These are phyloP conservation scores for Tyria jacobaeae DNA, from an alignment of 2,888 invertebrate genomes.

Conservation along the genomic window DNA sequence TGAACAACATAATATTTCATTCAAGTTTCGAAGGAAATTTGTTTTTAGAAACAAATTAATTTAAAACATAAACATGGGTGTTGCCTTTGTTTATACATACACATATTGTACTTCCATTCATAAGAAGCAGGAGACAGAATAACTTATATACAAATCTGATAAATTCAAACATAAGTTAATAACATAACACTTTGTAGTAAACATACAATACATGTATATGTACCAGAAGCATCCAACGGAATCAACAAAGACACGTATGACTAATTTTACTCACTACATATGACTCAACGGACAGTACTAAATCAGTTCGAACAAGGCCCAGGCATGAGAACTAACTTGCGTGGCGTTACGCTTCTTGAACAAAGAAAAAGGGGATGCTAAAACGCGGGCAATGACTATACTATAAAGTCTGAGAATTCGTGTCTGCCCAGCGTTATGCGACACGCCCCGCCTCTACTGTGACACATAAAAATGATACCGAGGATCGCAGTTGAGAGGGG, in stretches of 20 bases:
- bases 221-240: constrained; percentile 51
- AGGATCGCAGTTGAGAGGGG: constrained; percentile 43
- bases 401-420: constrained; percentile 70
- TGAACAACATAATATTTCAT: constrained; percentile 46
- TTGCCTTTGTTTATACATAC: constrained; percentile 28
- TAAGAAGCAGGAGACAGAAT: constrained; percentile 26
- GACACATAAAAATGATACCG: constrained; percentile 35
- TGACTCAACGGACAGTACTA: constrained; percentile 67
- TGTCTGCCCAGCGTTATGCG: constrained; percentile 62
- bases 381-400: constrained; percentile 70
- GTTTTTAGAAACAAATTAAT: constrained; percentile 39
- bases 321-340: constrained; percentile 77
- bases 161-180: constrained; percentile 28
- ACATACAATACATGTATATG: too few relatives aligned
- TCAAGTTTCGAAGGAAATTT: constrained; percentile 39
- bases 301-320: constrained; percentile 62
- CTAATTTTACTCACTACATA: constrained; percentile 64
- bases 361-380: constrained; percentile 80
- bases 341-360: constrained; percentile 80
- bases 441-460: constrained; percentile 51
- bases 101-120: constrained; percentile 8
- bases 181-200: constrained; percentile 40
- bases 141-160: constrained; percentile 16
- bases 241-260: constrained; percentile 67
- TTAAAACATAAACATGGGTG: constrained; percentile 26